phyloP scores from a whole-genome alignment of 2,113 vertebrate genomes.

The Fukomys damarensis region DNA sequence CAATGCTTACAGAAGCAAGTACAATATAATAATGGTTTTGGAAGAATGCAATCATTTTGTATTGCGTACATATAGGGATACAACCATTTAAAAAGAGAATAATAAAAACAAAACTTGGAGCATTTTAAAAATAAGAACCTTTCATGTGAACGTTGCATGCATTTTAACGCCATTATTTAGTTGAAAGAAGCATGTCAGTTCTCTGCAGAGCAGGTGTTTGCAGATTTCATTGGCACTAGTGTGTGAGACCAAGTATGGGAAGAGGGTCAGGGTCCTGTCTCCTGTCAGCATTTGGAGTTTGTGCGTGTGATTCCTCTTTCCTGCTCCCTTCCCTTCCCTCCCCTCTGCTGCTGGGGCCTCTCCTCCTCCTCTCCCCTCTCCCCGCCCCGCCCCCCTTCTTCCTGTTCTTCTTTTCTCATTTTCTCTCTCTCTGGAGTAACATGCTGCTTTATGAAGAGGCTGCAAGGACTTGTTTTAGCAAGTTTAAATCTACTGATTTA shows the following conservation, averaged over 20 bases:
- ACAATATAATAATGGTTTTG: slow-evolving; percentile 1
- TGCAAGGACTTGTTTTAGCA: slow-evolving; percentile 17
- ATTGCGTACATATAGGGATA: not conserved
- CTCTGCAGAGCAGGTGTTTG: not conserved
- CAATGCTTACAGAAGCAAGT: not conserved
- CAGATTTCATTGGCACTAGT: not conserved
- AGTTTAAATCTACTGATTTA: slow-evolving; percentile 23
- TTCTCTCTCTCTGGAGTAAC: not conserved
- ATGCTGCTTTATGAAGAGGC: not conserved
- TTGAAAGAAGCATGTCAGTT: not conserved
- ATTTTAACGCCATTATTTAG: slow-evolving; percentile 18
- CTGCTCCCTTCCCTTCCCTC: not conserved
- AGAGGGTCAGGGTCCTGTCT: not conserved
- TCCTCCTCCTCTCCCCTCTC: too few species aligned
- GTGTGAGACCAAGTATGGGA: not conserved
- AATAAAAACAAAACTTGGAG: not conserved
- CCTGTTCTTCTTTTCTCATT: not conserved
- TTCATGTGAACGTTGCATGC: slow-evolving; percentile 4
- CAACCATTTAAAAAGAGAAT: not conserved
- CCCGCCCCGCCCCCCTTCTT: not conserved
- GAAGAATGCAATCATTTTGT: not conserved
- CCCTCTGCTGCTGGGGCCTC: too few species aligned
- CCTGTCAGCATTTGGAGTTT: not conserved
- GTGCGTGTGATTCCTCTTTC: not conserved
- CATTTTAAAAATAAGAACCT: not conserved